Evolutionary conservation across 2,888 invertebrate genomes (phyloP).

Genomic region (Chrysolina oricalcia): DNA sequence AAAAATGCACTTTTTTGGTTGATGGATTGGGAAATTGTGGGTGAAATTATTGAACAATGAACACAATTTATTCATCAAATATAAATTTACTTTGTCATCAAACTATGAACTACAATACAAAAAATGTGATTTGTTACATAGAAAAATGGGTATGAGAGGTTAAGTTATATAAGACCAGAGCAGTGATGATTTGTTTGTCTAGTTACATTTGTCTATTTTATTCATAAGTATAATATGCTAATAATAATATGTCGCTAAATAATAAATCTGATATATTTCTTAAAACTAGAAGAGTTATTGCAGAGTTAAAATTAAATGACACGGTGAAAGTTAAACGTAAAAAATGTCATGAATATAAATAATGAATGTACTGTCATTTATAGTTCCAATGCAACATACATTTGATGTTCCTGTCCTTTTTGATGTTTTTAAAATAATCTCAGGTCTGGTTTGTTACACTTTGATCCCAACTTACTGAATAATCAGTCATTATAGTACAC

Average conservation of each 20-base stretch:
- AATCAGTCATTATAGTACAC: neutral
- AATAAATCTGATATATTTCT: constrained; percentile 12
- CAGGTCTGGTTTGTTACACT: too few species aligned
- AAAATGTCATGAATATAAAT: constrained; percentile 34
- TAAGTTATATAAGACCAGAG: constrained; percentile 43
- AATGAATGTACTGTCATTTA: constrained; percentile 14
- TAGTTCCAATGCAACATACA: constrained; percentile 22
- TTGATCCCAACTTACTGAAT: neutral
- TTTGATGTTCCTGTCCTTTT: neutral
- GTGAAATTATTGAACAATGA: neutral
- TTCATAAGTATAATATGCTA: constrained; percentile 25
- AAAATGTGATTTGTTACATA: constrained; percentile 52
- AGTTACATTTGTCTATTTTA: constrained; percentile 27
- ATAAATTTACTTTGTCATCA: constrained; percentile 54
- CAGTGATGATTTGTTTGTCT: constrained; percentile 30
- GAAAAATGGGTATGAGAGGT: constrained; percentile 48
- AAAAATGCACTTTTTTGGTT: too few species aligned
- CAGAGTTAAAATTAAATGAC: constrained; percentile 19
- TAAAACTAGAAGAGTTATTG: constrained; percentile 13
- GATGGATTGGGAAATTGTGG: too few species aligned
- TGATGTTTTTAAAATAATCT: neutral
- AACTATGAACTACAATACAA: constrained; percentile 52
- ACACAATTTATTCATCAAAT: constrained; percentile 48
- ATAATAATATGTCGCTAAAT: constrained; percentile 13
- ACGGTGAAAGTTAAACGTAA: neutral